Conservation (phyloP, 1,140 invertebrate genomes). For the Orchestia grillus region DNA sequence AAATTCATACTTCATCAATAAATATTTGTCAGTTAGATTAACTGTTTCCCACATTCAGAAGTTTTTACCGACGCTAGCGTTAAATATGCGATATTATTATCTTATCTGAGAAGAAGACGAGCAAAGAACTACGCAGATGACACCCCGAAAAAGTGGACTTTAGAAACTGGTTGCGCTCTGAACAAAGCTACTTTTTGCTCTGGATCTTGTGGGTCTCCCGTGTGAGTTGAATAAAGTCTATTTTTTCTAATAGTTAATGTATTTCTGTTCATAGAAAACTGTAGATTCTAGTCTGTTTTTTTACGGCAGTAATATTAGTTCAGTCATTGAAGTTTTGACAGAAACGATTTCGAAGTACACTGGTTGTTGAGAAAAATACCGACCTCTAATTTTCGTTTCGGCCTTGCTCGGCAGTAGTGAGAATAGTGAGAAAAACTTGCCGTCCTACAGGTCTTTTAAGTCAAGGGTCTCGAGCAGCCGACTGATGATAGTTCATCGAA, state of each 20-base stretch:
- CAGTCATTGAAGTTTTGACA: neutral
- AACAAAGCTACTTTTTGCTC: neutral
- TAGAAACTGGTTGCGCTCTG: neutral
- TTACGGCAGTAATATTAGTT: neutral
- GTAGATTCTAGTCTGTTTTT: neutral
- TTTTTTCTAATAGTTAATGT: neutral
- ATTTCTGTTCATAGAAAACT: neutral
- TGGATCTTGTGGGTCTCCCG: neutral
- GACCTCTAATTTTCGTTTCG: neutral
- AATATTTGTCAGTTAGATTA: no score
- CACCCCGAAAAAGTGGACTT: slow-evolving; percentile 28
- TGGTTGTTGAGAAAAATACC: neutral
- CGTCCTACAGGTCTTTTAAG: neutral
- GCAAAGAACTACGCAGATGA: neutral
- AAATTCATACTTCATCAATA: no score
- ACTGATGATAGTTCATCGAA: neutral
- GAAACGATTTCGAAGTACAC: neutral
- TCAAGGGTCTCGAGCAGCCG: neutral
- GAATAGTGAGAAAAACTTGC: neutral
- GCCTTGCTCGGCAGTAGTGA: neutral
- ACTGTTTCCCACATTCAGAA: no score
- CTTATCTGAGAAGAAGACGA: neutral
- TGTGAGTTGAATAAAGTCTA: neutral
- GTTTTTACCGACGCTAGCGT: no score
- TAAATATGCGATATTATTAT: neutral